Base-by-base conservation (phyloP, 2,797 vertebrate species). In the Rhinella marina region DNA sequence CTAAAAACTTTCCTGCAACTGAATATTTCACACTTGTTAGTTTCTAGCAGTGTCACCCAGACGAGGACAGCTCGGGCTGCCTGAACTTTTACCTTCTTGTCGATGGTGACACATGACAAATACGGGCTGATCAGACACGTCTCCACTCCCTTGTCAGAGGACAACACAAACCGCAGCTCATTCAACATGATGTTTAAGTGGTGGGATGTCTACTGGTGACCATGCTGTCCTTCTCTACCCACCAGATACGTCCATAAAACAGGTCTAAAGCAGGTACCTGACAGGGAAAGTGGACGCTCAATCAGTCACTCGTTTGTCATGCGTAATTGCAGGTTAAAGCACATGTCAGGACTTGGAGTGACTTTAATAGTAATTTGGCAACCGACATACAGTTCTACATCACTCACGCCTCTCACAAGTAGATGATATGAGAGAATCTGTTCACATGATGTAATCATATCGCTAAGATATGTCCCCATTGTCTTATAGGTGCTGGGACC, bases 371-470 rank as follows among this genome's bases (percentile, higher is more conserved):
- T 61, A 84, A 59, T 61, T 59, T 75, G 82, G 56, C 82, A 73
- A n/a, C 29, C 23, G 23, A 1, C 9, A 0, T 57, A 10, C 19
- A 56, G 27, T 41, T 59, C 29, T 57, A 48, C 27, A 48, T 61
- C 32, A 72, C 17, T 84, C 17, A 73, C 17, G 6, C 1, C 7
- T 27, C 23, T 72, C 56, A 2, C n/a, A 75, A 7, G 54, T 16
- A 14, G 52, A 41, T 54, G 12, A 59, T 59, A 72, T 57, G 27
- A 48, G 29, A 48, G 70, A 13, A 72, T 56, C 52, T 57, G 81
- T 50, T 73, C 64, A 50, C 77, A 86, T 86, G 62, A 81, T 52
- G 64, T 73, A 81, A 72, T 73, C 59, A 73, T n/a, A n/a, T n/a
- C n/a, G n/a, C n/a, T n/a, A n/a, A n/a, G n/a, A n/a, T n/a, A n/a